Percentiles rank a stretch among this genome's conserved stretches.
Conservation (phyloP, 2,113 vertebrate species). For the Tricholaema leucomelas region DNA sequence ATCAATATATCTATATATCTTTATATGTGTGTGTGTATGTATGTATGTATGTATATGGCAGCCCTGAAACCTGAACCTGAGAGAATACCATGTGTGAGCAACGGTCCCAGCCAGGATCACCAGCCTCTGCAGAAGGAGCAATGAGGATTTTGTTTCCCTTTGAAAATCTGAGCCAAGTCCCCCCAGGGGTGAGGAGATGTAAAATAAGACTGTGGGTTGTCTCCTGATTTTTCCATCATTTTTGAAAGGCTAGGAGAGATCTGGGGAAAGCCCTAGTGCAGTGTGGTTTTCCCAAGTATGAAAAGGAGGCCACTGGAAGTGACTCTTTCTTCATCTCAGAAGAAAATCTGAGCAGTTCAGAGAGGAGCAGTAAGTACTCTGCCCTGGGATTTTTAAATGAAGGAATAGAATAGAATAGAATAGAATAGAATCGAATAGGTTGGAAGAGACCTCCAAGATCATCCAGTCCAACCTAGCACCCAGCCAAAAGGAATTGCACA, state of each 20-base stretch:
- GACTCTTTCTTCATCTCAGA: not conserved
- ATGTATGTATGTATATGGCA: not conserved
- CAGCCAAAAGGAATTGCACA: not conserved
- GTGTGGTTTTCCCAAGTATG: not conserved
- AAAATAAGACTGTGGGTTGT: not conserved
- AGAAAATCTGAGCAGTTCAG: not conserved
- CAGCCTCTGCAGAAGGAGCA: not conserved
- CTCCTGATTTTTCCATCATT: not conserved
- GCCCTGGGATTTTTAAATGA: not conserved
- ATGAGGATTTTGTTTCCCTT: not conserved
- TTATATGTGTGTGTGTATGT: too few relatives aligned
- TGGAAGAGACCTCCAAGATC: too few relatives aligned
- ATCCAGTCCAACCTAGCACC: too few relatives aligned
- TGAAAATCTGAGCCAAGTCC: not conserved
- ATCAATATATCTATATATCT: too few relatives aligned
- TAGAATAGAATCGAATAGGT: too few relatives aligned
- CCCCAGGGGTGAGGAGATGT: too few relatives aligned
- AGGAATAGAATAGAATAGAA: too few relatives aligned
- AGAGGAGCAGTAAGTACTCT: not conserved
- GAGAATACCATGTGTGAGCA: not conserved
- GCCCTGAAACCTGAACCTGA: not conserved
- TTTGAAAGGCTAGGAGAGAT: not conserved
- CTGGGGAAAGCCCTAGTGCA: not conserved
- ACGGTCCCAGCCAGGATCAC: not conserved
- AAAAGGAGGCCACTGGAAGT: not conserved